These are phyloP conservation scores for Lissonota sp. DNA, from an alignment of 2,888 invertebrate species.

Conservation along the genomic window DNA sequence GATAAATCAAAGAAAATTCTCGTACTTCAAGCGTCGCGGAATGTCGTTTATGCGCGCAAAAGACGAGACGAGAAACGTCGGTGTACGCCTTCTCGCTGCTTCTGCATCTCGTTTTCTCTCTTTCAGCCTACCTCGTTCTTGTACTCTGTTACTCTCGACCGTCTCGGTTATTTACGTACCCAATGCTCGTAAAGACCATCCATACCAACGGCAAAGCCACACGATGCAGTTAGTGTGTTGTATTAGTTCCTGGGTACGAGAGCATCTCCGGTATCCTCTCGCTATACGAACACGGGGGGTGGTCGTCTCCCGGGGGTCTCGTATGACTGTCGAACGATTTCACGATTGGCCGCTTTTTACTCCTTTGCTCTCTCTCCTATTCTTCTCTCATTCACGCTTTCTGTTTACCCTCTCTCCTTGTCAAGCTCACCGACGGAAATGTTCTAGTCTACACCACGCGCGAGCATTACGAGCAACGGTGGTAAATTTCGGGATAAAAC, in stretches of 20 bases:
- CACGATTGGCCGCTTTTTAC: constrained; percentile 43
- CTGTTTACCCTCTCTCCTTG: constrained; percentile 24
- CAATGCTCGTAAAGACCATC: constrained; percentile 67
- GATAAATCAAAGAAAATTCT: constrained; percentile 68
- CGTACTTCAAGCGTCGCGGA: constrained; percentile 67
- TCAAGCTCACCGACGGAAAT: constrained; percentile 56
- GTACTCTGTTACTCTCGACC: constrained; percentile 57
- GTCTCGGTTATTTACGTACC: constrained; percentile 68
- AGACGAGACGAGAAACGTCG: constrained; percentile 65
- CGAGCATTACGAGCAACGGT: constrained; percentile 47
- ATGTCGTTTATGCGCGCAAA: constrained; percentile 68
- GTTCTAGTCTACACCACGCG: constrained; percentile 59
- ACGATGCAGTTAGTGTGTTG: constrained; percentile 56
- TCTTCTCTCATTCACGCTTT: constrained; percentile 8
- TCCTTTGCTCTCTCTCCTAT: constrained; percentile 30
- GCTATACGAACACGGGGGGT: constrained; percentile 62
- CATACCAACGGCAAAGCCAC: constrained; percentile 55
- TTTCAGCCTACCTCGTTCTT: constrained; percentile 33
- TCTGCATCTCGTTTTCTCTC: constrained; percentile 46
- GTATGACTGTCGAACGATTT: constrained; percentile 66
- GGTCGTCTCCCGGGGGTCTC: constrained; percentile 65
- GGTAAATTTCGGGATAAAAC: constrained; percentile 56
- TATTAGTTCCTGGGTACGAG: constrained; percentile 60
- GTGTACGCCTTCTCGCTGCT: constrained; percentile 64
- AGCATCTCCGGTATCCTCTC: constrained; percentile 49